Conservation (phyloP, 1,140 invertebrate genomes). For the Drosophila aff. region DNA sequence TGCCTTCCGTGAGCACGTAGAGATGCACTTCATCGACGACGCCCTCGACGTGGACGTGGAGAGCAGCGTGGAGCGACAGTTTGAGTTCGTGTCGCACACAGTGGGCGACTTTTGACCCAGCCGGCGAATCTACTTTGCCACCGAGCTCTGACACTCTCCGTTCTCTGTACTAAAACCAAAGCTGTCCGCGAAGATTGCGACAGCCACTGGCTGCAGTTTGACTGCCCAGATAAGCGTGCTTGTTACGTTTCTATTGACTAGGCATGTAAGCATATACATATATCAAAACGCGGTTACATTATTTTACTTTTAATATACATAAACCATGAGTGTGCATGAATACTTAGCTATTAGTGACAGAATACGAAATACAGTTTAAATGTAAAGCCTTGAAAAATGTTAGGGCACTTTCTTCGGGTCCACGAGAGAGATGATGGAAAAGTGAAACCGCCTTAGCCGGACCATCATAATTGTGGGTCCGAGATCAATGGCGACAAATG, state of each 20-base stretch:
- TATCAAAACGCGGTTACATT: slow-evolving; percentile 28
- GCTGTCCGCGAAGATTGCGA: not conserved
- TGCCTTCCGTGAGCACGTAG: slow-evolving; percentile 85
- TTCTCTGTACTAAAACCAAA: slow-evolving; percentile 1
- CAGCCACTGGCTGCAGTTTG: slow-evolving; percentile 22
- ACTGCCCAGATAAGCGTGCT: slow-evolving; percentile 44
- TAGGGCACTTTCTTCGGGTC: slow-evolving; percentile 18
- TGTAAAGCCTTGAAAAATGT: slow-evolving; percentile 19
- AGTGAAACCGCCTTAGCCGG: slow-evolving; percentile 29
- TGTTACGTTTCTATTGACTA: slow-evolving; percentile 47
- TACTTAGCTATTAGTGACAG: slow-evolving; percentile 37
- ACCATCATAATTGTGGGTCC: slow-evolving; percentile 21
- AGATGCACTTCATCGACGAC: slow-evolving; percentile 85
- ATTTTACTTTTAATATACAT: slow-evolving; percentile 10
- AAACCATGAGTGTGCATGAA: slow-evolving; percentile 22
- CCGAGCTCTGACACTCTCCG: slow-evolving; percentile 40
- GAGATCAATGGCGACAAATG: slow-evolving; percentile 16
- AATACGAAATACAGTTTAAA: slow-evolving; percentile 44
- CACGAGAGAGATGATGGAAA: slow-evolving; percentile 18
- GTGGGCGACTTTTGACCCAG: slow-evolving; percentile 83
- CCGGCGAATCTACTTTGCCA: slow-evolving; percentile 60
- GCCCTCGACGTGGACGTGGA: slow-evolving; percentile 49
- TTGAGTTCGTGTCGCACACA: slow-evolving; percentile 78
- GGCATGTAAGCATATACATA: slow-evolving; percentile 23
- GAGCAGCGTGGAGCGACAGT: slow-evolving; percentile 71